Conservation (phyloP, 2,797 vertebrate species). For the Cuculus canorus region DNA sequence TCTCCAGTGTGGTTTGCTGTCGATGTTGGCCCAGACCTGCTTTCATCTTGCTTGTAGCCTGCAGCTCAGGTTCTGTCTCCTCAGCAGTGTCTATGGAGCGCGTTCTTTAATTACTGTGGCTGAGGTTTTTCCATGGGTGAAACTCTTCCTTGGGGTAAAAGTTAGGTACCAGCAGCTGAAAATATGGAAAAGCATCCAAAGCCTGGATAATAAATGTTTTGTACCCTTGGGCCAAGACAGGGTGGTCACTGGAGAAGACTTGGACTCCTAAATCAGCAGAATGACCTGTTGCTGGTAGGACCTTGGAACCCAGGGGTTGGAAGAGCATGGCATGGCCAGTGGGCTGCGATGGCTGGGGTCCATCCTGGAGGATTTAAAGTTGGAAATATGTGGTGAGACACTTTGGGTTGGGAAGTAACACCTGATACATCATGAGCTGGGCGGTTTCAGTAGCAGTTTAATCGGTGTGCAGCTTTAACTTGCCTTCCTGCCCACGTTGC, state of each 20-base stretch:
- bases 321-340: too few species aligned
- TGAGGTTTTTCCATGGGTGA: neutral
- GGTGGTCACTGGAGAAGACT: too few species aligned
- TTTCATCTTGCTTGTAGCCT: neutral
- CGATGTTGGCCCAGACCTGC: neutral
- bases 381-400: neutral
- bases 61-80: neutral
- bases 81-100: neutral
- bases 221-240: too few species aligned
- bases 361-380: too few species aligned
- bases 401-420: fast-evolving
- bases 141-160: neutral
- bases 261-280: too few species aligned
- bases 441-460: neutral
- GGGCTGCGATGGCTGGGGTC: too few species aligned
- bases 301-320: too few species aligned
- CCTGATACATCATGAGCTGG: neutral
- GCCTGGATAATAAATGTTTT: too few species aligned
- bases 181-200: neutral
- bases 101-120: neutral
- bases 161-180: neutral
- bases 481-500: neutral
- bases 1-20: fast-evolving
- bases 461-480: neutral
- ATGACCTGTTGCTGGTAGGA: too few species aligned